Conservation (phyloP, 1,140 invertebrate genomes). For the Pseudomyrmex gracilis region DNA sequence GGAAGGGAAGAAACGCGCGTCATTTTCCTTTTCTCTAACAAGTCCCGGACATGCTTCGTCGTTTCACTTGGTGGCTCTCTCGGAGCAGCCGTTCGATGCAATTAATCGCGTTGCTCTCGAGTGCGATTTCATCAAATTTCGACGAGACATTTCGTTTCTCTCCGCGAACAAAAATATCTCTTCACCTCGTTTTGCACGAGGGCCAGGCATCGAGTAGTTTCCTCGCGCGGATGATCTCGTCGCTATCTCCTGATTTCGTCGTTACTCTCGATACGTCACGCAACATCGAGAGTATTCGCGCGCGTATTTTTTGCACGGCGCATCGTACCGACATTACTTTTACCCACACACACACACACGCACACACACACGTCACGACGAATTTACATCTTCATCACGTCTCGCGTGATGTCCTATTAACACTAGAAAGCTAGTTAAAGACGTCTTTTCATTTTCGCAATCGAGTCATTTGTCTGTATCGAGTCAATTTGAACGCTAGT, state of each 20-base stretch:
- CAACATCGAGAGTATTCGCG: constrained; percentile 40
- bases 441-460: background rate
- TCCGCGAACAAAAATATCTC: constrained; percentile 53
- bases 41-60: background rate
- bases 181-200: background rate
- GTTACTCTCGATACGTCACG: constrained; percentile 53
- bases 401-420: constrained; percentile 25
- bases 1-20: too few relatives aligned
- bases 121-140: constrained; percentile 58
- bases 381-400: background rate
- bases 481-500: background rate
- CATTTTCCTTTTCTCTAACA: constrained; percentile 17
- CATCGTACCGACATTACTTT: constrained; percentile 40
- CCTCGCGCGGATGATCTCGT: background rate
- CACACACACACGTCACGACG: too few relatives aligned
- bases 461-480: constrained; percentile 6
- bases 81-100: constrained; percentile 13
- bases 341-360: constrained; percentile 2
- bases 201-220: background rate
- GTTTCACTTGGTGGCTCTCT: constrained; percentile 37
- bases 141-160: constrained; percentile 9
- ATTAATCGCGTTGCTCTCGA: constrained; percentile 47
- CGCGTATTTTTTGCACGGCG: constrained; percentile 28
- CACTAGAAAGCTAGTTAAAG: constrained; percentile 8
- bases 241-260: constrained; percentile 51